Evolutionary conservation across 2,888 invertebrate genomes (phyloP).

Genomic region (Microdon myrmicae): DNA sequence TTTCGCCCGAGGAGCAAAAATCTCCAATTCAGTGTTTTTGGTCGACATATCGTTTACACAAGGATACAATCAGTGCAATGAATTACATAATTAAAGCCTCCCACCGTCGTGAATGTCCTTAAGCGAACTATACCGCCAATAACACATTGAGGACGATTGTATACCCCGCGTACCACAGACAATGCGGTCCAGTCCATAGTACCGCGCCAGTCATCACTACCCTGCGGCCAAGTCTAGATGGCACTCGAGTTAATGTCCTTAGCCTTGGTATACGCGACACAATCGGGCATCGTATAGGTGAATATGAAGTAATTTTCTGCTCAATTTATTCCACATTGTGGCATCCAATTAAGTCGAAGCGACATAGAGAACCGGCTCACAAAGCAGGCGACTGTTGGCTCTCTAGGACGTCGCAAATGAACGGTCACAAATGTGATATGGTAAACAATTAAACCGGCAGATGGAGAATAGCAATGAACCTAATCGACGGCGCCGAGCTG

Average conservation of each 20-base stretch:
- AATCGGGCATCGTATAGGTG: conserved; percentile 49
- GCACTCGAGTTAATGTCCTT: conserved; percentile 50
- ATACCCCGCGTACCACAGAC: conserved; percentile 43
- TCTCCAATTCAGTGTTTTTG: conserved; percentile 47
- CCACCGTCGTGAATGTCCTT: conserved; percentile 11
- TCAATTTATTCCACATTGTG: conserved; percentile 68
- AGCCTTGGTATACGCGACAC: conserved; percentile 43
- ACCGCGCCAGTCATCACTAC: conserved; percentile 13
- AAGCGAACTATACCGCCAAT: conserved; percentile 45
- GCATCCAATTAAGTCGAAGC: conserved; percentile 65
- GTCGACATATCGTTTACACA: conserved; percentile 47
- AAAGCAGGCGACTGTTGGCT: conserved; percentile 43
- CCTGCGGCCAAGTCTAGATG: conserved; percentile 38
- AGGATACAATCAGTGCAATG: conserved; percentile 49
- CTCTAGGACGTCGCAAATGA: conserved; percentile 49
- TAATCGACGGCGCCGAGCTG: too few species aligned
- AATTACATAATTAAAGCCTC: conserved; percentile 49
- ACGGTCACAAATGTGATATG: conserved; percentile 53
- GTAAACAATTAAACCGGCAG: conserved; percentile 47
- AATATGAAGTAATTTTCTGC: conserved; percentile 67
- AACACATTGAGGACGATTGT: conserved; percentile 49
- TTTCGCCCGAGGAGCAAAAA: conserved; percentile 34
- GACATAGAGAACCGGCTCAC: conserved; percentile 38
- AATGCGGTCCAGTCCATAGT: conserved; percentile 40
- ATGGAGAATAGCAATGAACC: conserved; percentile 23